Evolutionary conservation across 2,113 vertebrate genomes (phyloP).

Genomic region (Upupa epops): DNA sequence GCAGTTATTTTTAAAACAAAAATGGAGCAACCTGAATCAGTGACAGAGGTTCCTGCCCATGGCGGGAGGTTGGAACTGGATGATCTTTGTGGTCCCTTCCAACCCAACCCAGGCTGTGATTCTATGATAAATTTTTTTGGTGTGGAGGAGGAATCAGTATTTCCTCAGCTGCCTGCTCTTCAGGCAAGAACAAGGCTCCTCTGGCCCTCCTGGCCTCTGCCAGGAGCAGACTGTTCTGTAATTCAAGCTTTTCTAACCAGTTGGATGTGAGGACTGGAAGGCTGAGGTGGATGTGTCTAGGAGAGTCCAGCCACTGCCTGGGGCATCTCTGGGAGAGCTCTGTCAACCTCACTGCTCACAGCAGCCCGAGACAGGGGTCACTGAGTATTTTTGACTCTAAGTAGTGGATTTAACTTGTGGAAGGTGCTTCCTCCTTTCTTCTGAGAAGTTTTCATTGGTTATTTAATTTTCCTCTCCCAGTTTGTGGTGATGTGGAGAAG

Average conservation of each 20-base stretch:
- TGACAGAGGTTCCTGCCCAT: background rate
- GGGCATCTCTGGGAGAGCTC: background rate
- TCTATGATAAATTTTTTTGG: background rate
- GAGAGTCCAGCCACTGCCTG: rapidly evolving
- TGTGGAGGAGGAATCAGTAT: background rate
- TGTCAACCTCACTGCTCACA: background rate
- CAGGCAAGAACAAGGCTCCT: background rate
- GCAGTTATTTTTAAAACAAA: background rate
- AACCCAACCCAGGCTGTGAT: background rate
- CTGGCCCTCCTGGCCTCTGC: background rate
- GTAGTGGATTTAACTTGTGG: background rate
- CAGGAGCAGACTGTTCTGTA: background rate
- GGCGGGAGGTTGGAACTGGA: background rate
- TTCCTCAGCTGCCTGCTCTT: background rate
- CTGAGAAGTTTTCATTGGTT: background rate
- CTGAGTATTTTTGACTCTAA: background rate
- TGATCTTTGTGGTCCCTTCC: background rate
- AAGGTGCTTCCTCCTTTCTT: background rate
- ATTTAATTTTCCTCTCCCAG: background rate
- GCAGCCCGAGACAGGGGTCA: background rate
- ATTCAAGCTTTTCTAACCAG: background rate
- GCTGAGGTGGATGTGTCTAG: background rate
- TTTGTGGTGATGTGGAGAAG: background rate
- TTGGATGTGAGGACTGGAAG: background rate
- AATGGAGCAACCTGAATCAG: background rate